Conservation (phyloP, 2,113 vertebrate species). For the Vimba vimba region DNA sequence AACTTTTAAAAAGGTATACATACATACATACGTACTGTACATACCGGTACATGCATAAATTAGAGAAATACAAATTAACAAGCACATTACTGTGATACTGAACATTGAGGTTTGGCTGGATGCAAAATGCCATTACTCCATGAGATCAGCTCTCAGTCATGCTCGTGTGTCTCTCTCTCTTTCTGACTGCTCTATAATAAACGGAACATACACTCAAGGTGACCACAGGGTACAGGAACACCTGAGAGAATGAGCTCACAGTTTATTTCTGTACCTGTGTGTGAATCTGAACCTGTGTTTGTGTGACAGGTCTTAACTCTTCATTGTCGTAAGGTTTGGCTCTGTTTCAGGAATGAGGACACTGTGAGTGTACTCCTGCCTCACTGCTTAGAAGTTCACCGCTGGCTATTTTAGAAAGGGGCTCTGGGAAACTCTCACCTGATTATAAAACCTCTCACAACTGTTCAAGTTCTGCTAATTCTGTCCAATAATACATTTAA, state of each 20-base stretch:
- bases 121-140: conserved; percentile 36
- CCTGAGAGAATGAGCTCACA: conserved; percentile 57
- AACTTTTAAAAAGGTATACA: not conserved
- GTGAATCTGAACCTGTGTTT: conserved; percentile 17
- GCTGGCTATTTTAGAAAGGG: conserved; percentile 39
- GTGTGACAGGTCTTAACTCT: conserved; percentile 41
- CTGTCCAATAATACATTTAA: no score
- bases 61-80: not conserved
- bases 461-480: not conserved
- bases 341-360: conserved; percentile 46
- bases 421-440: conserved; percentile 39
- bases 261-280: conserved; percentile 52
- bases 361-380: conserved; percentile 39
- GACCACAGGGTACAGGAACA: conserved; percentile 53
- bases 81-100: conserved; percentile 16
- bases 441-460: conserved; percentile 19
- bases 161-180: not conserved
- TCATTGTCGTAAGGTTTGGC: conserved; percentile 46
- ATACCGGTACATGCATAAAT: conserved; percentile 18
- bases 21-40: not conserved
- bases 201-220: conserved; percentile 53
- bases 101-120: conserved; percentile 35
- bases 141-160: conserved; percentile 30
- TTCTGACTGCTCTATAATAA: conserved; percentile 19
- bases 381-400: conserved; percentile 28